These are phyloP conservation scores for Sarcophaga rosellei DNA, from an alignment of 2,888 invertebrate genomes.

Conservation along the genomic window DNA sequence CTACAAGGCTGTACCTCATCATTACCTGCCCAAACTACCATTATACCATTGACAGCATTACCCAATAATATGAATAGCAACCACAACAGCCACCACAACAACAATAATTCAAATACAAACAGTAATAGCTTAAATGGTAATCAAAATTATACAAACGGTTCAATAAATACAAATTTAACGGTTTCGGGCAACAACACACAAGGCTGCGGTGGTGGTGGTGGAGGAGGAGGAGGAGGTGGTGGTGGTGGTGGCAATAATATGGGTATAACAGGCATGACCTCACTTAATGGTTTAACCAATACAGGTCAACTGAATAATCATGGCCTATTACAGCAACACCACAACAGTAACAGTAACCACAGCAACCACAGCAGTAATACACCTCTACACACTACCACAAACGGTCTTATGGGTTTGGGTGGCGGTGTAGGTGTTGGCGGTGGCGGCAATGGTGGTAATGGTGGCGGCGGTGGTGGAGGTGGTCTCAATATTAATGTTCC, in stretches of 20 bases:
- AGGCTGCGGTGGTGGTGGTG: constrained; percentile 11
- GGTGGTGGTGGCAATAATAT: background rate
- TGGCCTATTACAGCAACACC: constrained; percentile 7
- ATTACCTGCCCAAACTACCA: constrained; percentile 82
- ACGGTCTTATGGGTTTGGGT: constrained; percentile 35
- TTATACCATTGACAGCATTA: constrained; percentile 83
- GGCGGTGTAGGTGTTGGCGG: constrained; percentile 69
- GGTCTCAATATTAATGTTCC: constrained; percentile 72
- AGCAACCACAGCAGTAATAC: constrained; percentile 41
- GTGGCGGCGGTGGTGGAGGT: constrained; percentile 70
- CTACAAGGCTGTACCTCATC: constrained; percentile 82
- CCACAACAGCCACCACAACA: constrained; percentile 47
- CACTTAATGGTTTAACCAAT: constrained; percentile 48
- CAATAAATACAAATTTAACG: constrained; percentile 49
- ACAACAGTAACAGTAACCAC: constrained; percentile 43
- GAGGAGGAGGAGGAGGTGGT: background rate
- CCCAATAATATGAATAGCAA: constrained; percentile 60
- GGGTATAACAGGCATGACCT: constrained; percentile 44
- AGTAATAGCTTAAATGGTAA: constrained; percentile 31
- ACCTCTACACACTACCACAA: constrained; percentile 49
- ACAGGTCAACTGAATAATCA: constrained; percentile 15
- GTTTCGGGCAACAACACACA: background rate
- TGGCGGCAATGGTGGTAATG: constrained; percentile 55
- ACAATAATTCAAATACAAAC: constrained; percentile 32
- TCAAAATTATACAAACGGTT: constrained; percentile 62